Percentiles rank a stretch among this genome's conserved stretches.
phyloP scores from a whole-genome alignment of 2,888 invertebrate species.

The Piscicola geometra region DNA sequence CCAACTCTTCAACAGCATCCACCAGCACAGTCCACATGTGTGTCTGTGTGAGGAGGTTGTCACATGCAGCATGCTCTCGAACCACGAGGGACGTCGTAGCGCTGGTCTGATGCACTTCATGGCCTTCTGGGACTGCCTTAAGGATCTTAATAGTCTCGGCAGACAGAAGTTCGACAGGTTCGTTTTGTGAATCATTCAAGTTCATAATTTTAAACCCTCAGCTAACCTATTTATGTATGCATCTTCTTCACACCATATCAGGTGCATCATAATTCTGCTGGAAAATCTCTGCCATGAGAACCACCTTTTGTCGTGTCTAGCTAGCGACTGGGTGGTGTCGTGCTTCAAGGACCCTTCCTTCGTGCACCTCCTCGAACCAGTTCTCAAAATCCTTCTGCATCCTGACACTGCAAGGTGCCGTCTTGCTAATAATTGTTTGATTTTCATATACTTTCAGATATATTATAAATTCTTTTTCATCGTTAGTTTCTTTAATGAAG shows the following conservation, averaged over 20 bases:
- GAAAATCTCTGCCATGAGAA: slow-evolving; percentile 64
- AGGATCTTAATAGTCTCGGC: slow-evolving; percentile 13
- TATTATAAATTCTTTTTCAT: too few relatives aligned
- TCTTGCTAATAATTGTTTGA: slow-evolving; percentile 19
- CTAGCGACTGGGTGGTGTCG: slow-evolving; percentile 66
- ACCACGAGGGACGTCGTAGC: slow-evolving; percentile 46
- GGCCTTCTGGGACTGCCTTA: slow-evolving; percentile 30
- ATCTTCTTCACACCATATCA: too few relatives aligned
- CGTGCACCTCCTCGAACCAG: slow-evolving; percentile 71
- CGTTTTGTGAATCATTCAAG: too few relatives aligned
- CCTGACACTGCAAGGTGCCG: slow-evolving; percentile 66
- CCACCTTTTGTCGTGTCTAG: slow-evolving; percentile 55
- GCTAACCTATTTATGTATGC: too few relatives aligned
- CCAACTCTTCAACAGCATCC: slow-evolving; percentile 71
- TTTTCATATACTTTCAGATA: too few relatives aligned
- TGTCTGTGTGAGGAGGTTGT: slow-evolving; percentile 71
- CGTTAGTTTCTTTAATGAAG: too few relatives aligned
- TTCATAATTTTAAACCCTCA: too few relatives aligned
- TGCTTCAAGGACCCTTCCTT: slow-evolving; percentile 67
- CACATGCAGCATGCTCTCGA: slow-evolving; percentile 55
- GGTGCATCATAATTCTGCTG: slow-evolving; percentile 68
- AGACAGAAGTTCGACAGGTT: slow-evolving; percentile 8
- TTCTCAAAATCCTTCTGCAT: slow-evolving; percentile 70
- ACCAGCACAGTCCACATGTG: slow-evolving; percentile 64
- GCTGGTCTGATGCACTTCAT: slow-evolving; percentile 3